Conservation (phyloP, 2,113 vertebrate genomes). For the Coracopsis vasa region DNA sequence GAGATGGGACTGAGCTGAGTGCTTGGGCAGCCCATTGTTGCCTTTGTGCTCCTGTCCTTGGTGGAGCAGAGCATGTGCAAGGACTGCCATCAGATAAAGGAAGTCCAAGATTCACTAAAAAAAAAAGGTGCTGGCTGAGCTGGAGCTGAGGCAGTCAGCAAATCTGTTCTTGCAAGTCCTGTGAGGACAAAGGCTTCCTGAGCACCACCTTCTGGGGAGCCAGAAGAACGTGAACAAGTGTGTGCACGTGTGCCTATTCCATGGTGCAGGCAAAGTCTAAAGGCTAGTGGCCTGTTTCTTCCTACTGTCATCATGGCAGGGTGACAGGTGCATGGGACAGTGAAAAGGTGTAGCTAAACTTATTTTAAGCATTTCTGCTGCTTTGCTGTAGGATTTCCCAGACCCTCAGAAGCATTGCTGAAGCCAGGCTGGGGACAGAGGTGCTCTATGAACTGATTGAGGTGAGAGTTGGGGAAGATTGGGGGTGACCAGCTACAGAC, state of each 20-base stretch:
- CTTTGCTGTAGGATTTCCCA: constrained; percentile 72
- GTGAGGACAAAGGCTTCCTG: background rate
- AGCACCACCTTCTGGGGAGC: background rate
- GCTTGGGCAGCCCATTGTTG: accelerated
- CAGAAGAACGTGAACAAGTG: background rate
- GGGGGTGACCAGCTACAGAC: background rate
- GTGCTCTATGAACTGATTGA: constrained; percentile 82
- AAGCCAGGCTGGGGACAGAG: constrained; percentile 70
- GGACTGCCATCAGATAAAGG: background rate
- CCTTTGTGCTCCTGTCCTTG: background rate
- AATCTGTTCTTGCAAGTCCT: background rate
- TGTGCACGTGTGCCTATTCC: background rate
- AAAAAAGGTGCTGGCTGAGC: background rate
- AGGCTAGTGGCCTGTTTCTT: background rate
- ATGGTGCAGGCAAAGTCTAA: background rate
- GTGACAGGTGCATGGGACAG: background rate
- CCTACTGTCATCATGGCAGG: accelerated
- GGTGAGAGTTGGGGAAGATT: constrained; percentile 55
- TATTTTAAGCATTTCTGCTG: background rate
- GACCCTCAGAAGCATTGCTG: constrained; percentile 65
- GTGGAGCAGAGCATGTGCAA: background rate
- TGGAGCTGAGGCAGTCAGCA: background rate
- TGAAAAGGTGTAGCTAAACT: background rate
- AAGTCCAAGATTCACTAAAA: background rate
- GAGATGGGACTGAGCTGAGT: background rate